Percentiles rank a stretch among this genome's conserved stretches.
Conservation (phyloP, 2,113 vertebrate genomes). For the Cygnus atratus region DNA sequence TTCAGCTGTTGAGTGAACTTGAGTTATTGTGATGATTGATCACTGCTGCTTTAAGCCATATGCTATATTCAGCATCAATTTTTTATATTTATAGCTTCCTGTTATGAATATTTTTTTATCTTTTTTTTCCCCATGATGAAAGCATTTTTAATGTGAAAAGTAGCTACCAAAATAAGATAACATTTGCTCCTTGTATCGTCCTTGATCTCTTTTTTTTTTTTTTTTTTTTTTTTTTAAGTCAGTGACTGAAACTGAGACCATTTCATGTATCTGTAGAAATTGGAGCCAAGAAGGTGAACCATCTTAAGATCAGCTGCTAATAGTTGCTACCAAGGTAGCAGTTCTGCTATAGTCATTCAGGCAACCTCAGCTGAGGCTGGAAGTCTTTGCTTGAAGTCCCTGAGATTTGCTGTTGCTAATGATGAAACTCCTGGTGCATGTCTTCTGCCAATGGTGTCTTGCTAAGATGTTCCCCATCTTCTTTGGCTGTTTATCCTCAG, state of each 20-base stretch:
- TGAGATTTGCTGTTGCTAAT: background rate
- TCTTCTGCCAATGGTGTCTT: accelerated
- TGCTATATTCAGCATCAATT: slow-evolving; percentile 1
- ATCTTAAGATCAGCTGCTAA: background rate
- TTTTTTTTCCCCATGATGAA: background rate
- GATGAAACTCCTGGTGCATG: background rate
- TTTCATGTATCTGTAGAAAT: background rate
- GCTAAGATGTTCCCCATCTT: background rate
- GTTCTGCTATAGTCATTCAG: background rate
- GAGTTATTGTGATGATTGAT: slow-evolving; percentile 50
- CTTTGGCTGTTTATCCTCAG: background rate
- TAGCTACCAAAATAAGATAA: background rate
- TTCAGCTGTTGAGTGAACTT: slow-evolving; percentile 38
- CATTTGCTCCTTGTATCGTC: background rate
- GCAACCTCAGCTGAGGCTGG: background rate
- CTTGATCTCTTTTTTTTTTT: background rate
- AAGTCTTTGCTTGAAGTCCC: background rate
- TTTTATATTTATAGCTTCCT: slow-evolving; percentile 41
- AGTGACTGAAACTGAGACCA: background rate
- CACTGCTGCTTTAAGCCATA: slow-evolving; percentile 17
- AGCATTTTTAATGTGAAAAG: background rate
- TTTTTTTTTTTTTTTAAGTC: background rate
- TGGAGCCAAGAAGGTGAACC: background rate
- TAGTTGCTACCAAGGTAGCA: background rate
- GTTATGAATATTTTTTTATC: background rate